Evolutionary conservation across 2,888 invertebrate genomes (phyloP), one percentile per base, ranked within the genome.

Genomic region (Drosophila pegasa): DNA sequence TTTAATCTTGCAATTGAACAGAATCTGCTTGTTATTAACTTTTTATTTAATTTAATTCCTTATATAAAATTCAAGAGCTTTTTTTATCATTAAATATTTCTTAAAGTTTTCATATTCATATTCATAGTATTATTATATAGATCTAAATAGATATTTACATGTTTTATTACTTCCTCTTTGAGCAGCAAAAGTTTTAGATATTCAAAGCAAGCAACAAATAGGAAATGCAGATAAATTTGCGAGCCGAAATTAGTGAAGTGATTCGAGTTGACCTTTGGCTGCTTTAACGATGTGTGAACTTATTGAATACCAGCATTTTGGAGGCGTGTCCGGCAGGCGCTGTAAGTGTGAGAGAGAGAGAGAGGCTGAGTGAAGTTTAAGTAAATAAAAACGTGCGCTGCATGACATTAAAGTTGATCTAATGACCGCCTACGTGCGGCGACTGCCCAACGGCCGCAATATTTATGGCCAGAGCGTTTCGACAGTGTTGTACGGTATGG

Each of bases 321-420:
- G n/a, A 20, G 66, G 56, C 60, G 60, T 70, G 54, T 43, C 29
- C 20, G 12, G 43, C 37, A 20, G 27, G 35, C 18, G 40, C 9
- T 40, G 27, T 45, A 41, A 18, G n/a, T 43, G n/a, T 16, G n/a
- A 8, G 47, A 27, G 27, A 10, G 25, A 16, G 25, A 9, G 35
- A 37, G 51, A 33, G 62, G 59, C 16, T 12, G 45, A 27, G 48
- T 33, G 29, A 78, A 66, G 74, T 85, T 75, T 71, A 74, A 80
- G 80, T 75, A 86, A 86, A 86, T 82, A 80, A 80, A 86, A 77
- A 84, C 84, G 84, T 84, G 87, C 77, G 73, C 67, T 77, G 84
- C 84, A 84, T 84, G 56, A 43, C 65, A 77, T 79, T 80, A 73
- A 77, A 84, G 75, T 86, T 80, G 84, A 87, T 84, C 87, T 81